Base-by-base conservation (phyloP, 2,113 vertebrate genomes). In the Phalacrocorax brasilianus region DNA sequence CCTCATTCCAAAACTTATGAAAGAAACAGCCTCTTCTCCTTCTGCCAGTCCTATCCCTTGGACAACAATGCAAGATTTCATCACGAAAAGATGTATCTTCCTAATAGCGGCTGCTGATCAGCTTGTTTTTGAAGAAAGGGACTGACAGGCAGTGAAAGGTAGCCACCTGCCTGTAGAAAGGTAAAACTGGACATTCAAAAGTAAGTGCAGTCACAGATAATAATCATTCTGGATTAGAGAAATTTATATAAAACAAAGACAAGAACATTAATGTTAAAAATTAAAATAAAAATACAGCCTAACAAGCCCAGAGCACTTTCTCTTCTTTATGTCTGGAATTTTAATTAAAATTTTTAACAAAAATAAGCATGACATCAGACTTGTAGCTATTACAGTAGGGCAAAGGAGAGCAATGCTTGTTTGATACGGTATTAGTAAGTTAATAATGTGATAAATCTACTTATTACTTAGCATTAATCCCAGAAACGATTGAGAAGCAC, bases 381-480 rank as follows among this genome's bases (percentile, higher is more conserved):
- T 71, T 80, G n/a, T 75, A 95, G 74, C 77, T 93, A 88, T 89
- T 95, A 85, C 42, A 93, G n/a, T 30, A 85, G 58, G 67, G 52
- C 89, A 93, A 83, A 89, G 72, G 87, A 94, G 58, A 91, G 33
- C 0, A 2, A 92, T 94, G 71, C 74, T 90, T 95, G 55, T 95
- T 95, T 95, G 91, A 95, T 95, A 96, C 1, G 49, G 91, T 89
- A 97, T 92, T 92, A 96, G 68, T 86, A 97, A 93, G 84, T 94
- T 95, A 95, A 94, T 96, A 96, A 94, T 73, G 91, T 95, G 91
- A 97, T 97, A 97, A 97, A 96, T 90, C 93, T 95, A 95, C 87
- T 96, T 97, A 96, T 94, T 79, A 93, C 73, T 95, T 85, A 97
- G 62, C 73, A 94, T 89, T 97, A 96, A 97, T 96, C 91, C 81